Conservation (phyloP, 2,113 vertebrate species). For the Centrocercus urophasianus region DNA sequence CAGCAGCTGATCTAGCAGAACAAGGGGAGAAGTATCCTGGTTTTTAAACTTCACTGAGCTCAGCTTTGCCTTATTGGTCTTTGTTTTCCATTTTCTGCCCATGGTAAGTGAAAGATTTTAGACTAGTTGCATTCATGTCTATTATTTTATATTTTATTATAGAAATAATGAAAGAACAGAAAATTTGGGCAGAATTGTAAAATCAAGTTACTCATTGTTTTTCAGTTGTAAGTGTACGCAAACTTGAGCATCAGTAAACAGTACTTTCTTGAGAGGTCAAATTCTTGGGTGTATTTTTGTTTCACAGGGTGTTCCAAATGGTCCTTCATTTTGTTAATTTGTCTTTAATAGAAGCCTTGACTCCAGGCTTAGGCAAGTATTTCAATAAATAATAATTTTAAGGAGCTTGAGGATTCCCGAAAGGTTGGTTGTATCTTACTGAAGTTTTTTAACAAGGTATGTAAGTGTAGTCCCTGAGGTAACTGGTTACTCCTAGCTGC, state of each 20-base stretch:
- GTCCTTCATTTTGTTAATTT: background rate
- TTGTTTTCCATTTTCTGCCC: background rate
- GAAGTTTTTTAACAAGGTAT: accelerated
- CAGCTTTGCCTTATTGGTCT: background rate
- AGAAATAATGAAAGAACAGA: background rate
- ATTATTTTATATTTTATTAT: background rate
- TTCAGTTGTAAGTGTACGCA: background rate
- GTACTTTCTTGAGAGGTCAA: background rate
- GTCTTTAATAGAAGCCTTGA: background rate
- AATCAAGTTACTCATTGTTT: background rate
- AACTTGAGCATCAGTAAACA: background rate
- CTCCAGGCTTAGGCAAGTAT: background rate
- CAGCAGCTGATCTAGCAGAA: background rate
- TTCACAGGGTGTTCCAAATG: background rate
- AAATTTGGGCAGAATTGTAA: background rate
- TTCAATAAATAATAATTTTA: background rate
- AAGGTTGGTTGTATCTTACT: background rate
- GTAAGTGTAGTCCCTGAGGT: background rate
- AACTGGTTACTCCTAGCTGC: background rate
- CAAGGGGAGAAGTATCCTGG: background rate
- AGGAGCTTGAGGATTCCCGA: background rate
- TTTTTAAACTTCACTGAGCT: background rate
- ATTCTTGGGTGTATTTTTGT: background rate
- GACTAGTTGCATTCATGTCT: background rate
- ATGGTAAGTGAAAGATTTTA: background rate